A percentile compares a stretch with the other conserved stretches of the same genome.
These are phyloP conservation scores for Sweltsa coloradensis DNA, from an alignment of 1,140 invertebrate genomes.

Conservation along the genomic window DNA sequence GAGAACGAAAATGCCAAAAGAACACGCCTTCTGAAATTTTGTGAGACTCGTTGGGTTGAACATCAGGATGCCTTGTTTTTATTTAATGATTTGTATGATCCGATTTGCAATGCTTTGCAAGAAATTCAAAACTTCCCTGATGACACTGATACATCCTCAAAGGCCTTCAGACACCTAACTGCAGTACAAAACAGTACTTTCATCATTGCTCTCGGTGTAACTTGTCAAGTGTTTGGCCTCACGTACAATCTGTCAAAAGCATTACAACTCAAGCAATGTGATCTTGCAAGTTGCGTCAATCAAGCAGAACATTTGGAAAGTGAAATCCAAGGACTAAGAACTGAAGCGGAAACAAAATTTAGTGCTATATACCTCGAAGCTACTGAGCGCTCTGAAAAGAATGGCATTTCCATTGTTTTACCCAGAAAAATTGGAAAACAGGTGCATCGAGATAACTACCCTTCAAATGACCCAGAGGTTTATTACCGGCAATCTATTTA, in stretches of 20 bases:
- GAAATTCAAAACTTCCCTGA: constrained; percentile 8
- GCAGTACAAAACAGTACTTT: constrained; percentile 6
- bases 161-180: constrained; percentile 6
- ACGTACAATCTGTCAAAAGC: constrained; percentile 10
- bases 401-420: background rate
- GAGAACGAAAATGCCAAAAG: constrained; percentile 7
- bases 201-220: constrained; percentile 7
- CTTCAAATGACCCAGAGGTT: background rate
- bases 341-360: background rate
- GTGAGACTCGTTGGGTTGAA: constrained; percentile 15
- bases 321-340: background rate
- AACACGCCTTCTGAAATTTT: constrained; percentile 10
- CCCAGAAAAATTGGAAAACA: constrained; percentile 3
- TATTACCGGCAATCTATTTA: constrained; percentile 1
- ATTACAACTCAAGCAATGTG: constrained; percentile 2
- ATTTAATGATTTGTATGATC: constrained; percentile 9
- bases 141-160: constrained; percentile 6
- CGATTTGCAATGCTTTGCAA: constrained; percentile 9
- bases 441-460: background rate
- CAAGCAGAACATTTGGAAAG: background rate
- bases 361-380: background rate
- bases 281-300: background rate
- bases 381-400: background rate
- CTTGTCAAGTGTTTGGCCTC: constrained; percentile 4
- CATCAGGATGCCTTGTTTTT: constrained; percentile 6